Base-by-base conservation (phyloP, 2,113 vertebrate genomes). In the Gambusia affinis region DNA sequence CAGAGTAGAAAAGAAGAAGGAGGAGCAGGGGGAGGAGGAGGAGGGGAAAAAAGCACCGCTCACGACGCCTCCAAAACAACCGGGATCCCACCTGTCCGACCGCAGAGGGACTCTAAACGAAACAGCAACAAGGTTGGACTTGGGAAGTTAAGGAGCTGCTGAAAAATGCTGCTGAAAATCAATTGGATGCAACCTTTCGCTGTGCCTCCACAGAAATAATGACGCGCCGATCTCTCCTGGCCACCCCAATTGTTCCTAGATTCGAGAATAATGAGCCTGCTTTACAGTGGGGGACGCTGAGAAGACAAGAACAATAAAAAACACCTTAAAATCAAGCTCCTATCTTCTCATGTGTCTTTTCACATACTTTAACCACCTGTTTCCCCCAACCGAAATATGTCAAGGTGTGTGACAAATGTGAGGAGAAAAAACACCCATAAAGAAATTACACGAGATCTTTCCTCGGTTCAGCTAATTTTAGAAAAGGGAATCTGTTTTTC, bases 381-480 rank as follows among this genome's bases (percentile, higher is more conserved):
- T 57, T 57, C 19, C 2, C 2, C 51, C 7, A 24, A 6, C 42
- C 15, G 17, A 57, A 24, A 57, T 57, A n/a, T n/a, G 22, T 54
- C 19, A n/a, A 54, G 51, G n/a, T 54, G n/a, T 54, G 22, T 0
- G 28, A 2, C 22, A 33, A 42, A 14, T 0, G 4, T 27, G 33
- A 37, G 33, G 31, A 33, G 27, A 51, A 24, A 12, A 10, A 39
- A 47, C 3, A 62, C 19, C 64, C 62, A 10, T 64, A 72, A 62
- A 70, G 19, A 77, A 35, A 72, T 47, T 35, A 19, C 15, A 33
- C 51, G 67, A 57, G 24, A 61, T 7, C 39, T 60, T 57, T 44
- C 39, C 64, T 79, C 28, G 33, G 47, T 79, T 3, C n/a, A 22
- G 78, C 78, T 85, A 83, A 67, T 87, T 80, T 78, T 86, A 81